These are phyloP conservation scores for Ectobius pallidus DNA, from an alignment of 2,888 invertebrate genomes.

Conservation along the genomic window DNA sequence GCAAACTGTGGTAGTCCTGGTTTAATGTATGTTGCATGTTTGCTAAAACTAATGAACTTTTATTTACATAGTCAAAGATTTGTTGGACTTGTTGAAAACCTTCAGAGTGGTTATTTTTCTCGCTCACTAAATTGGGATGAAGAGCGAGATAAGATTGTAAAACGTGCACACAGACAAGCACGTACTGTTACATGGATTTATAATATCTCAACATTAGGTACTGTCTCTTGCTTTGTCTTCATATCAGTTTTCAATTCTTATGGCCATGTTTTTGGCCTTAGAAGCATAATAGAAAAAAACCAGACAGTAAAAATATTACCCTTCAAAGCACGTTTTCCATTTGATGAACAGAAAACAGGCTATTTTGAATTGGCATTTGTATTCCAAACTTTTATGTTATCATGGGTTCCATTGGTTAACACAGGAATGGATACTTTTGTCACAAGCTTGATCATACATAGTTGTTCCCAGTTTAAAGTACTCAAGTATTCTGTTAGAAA, in stretches of 20 bases:
- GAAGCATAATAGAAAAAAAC: background rate
- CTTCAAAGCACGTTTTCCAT: conserved; percentile 1
- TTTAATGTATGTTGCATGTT: background rate
- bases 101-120: background rate
- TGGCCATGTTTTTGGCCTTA: background rate
- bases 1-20: background rate
- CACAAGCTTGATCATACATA: background rate
- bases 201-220: background rate
- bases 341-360: background rate
- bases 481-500: background rate
- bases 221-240: background rate
- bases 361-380: background rate
- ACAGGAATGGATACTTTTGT: background rate
- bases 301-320: background rate
- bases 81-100: background rate
- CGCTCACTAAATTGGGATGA: background rate
- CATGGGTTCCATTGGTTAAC: background rate
- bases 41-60: background rate
- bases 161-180: background rate
- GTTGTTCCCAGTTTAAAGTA: background rate
- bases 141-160: background rate
- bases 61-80: background rate
- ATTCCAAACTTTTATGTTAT: background rate
- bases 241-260: background rate
- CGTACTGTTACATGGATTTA: background rate